These are phyloP conservation scores for Brenthis hecate DNA, from an alignment of 2,888 invertebrate genomes.

Conservation along the genomic window DNA sequence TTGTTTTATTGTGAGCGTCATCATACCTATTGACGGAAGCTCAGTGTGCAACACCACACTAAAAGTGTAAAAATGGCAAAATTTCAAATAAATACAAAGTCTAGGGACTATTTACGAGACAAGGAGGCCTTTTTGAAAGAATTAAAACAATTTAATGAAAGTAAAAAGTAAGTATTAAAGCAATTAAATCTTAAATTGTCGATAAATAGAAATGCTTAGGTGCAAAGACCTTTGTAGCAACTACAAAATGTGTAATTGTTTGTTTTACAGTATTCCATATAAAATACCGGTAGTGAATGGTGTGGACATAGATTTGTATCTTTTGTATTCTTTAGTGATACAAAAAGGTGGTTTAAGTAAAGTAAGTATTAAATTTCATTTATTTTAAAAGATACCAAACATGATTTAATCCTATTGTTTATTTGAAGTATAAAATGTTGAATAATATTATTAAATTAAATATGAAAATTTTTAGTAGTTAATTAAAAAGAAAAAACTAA, in stretches of 20 bases:
- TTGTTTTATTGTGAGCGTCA: constrained; percentile 8
- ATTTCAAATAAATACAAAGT: constrained; percentile 76
- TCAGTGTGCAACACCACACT: constrained; percentile 24
- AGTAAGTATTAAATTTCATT: constrained; percentile 80
- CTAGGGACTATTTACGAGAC: constrained; percentile 89
- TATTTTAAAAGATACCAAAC: no score
- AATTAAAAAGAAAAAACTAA: no score
- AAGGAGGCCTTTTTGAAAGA: constrained; percentile 91
- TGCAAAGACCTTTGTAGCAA: not conserved
- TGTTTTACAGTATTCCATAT: constrained; percentile 82
- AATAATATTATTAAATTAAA: no score
- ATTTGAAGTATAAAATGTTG: no score
- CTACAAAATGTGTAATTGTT: not conserved
- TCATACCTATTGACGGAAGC: constrained; percentile 2
- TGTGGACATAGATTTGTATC: constrained; percentile 94
- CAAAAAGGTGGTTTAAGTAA: constrained; percentile 97
- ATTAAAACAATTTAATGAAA: constrained; percentile 94
- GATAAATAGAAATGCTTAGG: not conserved
- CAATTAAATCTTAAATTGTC: not conserved
- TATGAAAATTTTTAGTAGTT: no score
- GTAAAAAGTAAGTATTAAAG: constrained; percentile 89
- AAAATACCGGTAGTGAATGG: constrained; percentile 91
- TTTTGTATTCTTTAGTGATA: constrained; percentile 95
- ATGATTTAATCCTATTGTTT: no score
- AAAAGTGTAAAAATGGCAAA: constrained; percentile 68